These are phyloP conservation scores for Ibidorhyncha struthersii DNA, from an alignment of 2,113 vertebrate species.

Conservation along the genomic window DNA sequence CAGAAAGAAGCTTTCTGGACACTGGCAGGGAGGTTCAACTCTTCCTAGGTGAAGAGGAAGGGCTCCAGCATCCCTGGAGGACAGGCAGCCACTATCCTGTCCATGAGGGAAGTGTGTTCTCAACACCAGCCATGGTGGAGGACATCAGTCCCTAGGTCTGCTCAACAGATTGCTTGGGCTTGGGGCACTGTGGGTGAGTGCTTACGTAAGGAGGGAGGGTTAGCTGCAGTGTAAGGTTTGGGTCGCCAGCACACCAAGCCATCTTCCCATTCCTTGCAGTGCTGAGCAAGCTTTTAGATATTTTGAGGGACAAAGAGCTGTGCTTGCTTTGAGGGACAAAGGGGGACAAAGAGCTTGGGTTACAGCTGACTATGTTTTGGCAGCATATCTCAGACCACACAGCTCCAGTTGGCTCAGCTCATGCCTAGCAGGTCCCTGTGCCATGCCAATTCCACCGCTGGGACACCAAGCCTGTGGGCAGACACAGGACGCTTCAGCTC, in stretches of 20 bases:
- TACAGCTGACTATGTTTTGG: not conserved
- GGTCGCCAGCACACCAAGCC: not conserved
- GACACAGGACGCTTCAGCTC: not conserved
- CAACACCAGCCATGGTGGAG: fast-evolving
- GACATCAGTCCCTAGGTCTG: not conserved
- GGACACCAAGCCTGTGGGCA: not conserved
- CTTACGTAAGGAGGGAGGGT: not conserved
- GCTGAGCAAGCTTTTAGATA: not conserved
- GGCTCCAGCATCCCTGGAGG: not conserved
- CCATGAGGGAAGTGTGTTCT: fast-evolving
- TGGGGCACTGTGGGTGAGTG: not conserved
- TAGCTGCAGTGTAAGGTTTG: not conserved
- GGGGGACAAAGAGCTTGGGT: not conserved
- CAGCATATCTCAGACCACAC: not conserved
- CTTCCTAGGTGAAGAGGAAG: not conserved
- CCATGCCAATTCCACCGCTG: not conserved
- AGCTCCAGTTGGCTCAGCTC: not conserved
- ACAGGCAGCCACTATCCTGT: not conserved
- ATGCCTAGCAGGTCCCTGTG: not conserved
- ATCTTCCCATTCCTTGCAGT: not conserved
- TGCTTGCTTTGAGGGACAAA: not conserved
- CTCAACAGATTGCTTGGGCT: not conserved
- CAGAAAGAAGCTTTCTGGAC: not conserved
- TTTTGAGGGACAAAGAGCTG: not conserved
- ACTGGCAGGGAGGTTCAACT: not conserved